Conservation (phyloP, 30 jellyfish, hydroid and myxozoan genomes). For the Aurelia sp. region DNA sequence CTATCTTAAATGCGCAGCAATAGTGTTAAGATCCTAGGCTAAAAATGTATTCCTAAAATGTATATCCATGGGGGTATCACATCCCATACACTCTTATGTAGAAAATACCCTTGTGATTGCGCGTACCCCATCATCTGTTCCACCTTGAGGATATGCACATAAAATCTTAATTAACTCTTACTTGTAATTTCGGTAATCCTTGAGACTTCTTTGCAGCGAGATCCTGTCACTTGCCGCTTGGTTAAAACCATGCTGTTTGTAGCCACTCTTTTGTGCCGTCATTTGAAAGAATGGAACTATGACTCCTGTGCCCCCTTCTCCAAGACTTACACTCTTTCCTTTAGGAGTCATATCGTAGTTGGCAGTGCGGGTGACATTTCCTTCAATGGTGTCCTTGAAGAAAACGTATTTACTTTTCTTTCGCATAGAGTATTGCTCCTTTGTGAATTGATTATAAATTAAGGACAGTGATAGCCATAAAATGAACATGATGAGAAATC, state of each 20-base stretch:
- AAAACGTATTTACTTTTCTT: too few species aligned
- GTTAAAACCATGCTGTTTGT: conserved; percentile 79
- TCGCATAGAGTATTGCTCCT: too few species aligned
- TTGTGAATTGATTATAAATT: too few species aligned
- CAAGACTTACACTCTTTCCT: conserved; percentile 46
- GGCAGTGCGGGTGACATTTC: conserved; percentile 30
- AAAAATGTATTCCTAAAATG: too few species aligned
- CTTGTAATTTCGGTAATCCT: conserved; percentile 69
- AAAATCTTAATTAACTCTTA: conserved; percentile 14
- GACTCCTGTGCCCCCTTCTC: conserved; percentile 78
- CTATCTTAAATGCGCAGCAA: too few species aligned
- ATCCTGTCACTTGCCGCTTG: conserved; percentile 72
- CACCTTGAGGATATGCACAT: not conserved
- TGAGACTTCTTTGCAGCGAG: conserved; percentile 67
- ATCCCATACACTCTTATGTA: too few species aligned
- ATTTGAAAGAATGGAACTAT: conserved; percentile 36
- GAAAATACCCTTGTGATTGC: too few species aligned
- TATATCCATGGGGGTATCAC: too few species aligned
- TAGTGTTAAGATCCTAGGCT: too few species aligned
- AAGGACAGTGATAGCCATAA: too few species aligned
- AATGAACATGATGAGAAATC: too few species aligned
- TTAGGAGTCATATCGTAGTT: conserved; percentile 63
- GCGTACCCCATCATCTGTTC: too few species aligned
- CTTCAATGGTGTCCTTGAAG: not conserved
- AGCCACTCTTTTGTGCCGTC: conserved; percentile 64